Base-by-base conservation (phyloP, 1,140 invertebrate genomes). In the Hyles euphorbiae region DNA sequence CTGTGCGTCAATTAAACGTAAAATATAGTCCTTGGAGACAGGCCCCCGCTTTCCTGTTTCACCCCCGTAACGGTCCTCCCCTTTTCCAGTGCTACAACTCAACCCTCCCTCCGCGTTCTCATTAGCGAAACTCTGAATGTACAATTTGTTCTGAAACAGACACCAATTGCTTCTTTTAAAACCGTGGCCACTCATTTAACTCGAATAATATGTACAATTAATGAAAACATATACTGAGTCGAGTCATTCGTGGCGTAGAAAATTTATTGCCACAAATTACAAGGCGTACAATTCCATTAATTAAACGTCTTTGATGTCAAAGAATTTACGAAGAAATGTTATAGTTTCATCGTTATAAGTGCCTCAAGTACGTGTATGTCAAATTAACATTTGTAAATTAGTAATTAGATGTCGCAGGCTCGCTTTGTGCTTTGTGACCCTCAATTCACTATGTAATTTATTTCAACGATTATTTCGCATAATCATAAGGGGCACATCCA, bases 91-190 rank as follows among this genome's bases (percentile, higher is more conserved):
- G 65, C 54, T 52, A 64, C 74, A 73, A 74, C 63, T 70, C 74
- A 61, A 63, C 68, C 62, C 65, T 61, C 65, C 71, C 70, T 62
- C 70, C 70, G 60, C 72, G 72, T 76, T 78, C 79, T 83, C 78
- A 86, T 83, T 83, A 83, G 79, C 72, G 74, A 65, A 74, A 71
- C 68, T 76, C 71, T 74, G 74, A 81, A 81, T 81, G 78, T 83
- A 83, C 76, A 82, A 86, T 83, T 81, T 86, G 76, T 82, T 83
- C 73, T 76, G 76, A 76, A 81, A 83, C 78, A 77, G 78, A 83
- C 76, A 79, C 77, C 77, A 73, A 79, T 83, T 83, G 72, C 74
- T 83, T 74, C 74, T 78, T 75, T 83, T 74, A 76, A 77, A 81
- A 77, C 66, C 67, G 71, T 77, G 68, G 71, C 76, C 71, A 76